Conservation (phyloP, 64 coral and sea anemone species). For the Montipora efflorescens region DNA sequence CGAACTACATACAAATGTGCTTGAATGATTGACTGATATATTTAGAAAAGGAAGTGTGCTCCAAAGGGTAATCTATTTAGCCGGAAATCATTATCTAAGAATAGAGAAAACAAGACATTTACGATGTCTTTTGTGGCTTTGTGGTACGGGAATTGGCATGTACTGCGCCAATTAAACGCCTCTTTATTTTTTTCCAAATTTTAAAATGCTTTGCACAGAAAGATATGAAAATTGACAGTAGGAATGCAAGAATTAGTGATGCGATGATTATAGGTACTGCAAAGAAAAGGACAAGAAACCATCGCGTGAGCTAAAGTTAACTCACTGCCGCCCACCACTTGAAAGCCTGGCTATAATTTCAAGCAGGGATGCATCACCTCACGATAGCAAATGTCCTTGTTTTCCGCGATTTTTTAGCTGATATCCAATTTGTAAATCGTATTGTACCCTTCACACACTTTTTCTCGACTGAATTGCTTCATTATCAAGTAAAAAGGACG, state of each 20-base stretch:
- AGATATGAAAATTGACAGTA: not conserved
- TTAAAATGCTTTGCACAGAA: no score
- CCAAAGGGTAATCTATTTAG: not conserved
- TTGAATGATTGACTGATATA: not conserved
- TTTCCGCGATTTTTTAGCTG: not conserved
- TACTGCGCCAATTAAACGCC: no score
- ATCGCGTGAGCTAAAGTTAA: slow-evolving; percentile 31
- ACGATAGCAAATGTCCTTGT: slow-evolving; percentile 7
- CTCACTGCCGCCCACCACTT: not conserved
- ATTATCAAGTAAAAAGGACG: not conserved
- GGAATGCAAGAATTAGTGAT: not conserved
- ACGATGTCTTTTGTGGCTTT: not conserved
- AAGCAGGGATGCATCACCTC: not conserved
- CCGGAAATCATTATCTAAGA: not conserved
- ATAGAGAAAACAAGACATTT: not conserved
- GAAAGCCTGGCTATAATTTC: slow-evolving; percentile 11
- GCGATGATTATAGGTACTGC: not conserved
- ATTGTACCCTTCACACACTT: not conserved
- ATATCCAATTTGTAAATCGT: not conserved
- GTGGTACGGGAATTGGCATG: not conserved
- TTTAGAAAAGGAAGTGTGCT: not conserved
- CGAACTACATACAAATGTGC: not conserved
- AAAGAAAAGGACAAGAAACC: not conserved
- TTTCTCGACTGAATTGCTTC: not conserved
- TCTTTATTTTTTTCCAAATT: not conserved